Evolutionary conservation across 2,113 vertebrate genomes (phyloP).

Genomic region (Seriola dumerili): DNA sequence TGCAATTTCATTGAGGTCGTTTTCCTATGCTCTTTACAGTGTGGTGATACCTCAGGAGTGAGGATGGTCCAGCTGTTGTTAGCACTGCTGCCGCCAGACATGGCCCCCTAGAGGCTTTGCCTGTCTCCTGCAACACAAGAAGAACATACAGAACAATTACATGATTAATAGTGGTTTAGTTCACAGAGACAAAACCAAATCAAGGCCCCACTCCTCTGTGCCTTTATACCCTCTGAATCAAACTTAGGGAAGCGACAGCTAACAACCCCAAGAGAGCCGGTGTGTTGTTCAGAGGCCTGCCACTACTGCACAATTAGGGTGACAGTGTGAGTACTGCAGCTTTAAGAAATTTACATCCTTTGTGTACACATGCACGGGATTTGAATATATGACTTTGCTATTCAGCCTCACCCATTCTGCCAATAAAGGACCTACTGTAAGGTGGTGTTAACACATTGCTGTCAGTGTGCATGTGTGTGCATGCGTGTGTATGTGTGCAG

Average conservation of each 20-base stretch:
- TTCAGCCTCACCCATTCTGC: constrained; percentile 58
- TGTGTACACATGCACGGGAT: constrained; percentile 57
- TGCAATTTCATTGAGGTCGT: constrained; percentile 44
- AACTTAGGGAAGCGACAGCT: neutral
- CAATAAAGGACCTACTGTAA: constrained; percentile 67
- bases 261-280: neutral
- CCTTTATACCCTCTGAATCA: neutral
- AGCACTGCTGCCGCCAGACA: constrained; percentile 79
- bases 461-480: constrained; percentile 4
- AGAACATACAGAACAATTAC: constrained; percentile 2
- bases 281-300: neutral
- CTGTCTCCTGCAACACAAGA: constrained; percentile 76
- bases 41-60: constrained; percentile 76
- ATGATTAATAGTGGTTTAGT: neutral
- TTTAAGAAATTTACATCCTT: constrained; percentile 49
- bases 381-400: constrained; percentile 63
- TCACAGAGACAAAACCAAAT: neutral
- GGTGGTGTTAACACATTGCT: constrained; percentile 6
- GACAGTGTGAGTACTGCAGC: constrained; percentile 20
- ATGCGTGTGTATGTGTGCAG: constrained; percentile 37
- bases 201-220: neutral
- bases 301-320: neutral
- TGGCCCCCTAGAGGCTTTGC: constrained; percentile 75
- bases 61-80: constrained; percentile 86
- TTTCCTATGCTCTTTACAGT: constrained; percentile 12